phyloP scores from a whole-genome alignment of 2,888 invertebrate species.

The Mesopsocus fuscifrons region DNA sequence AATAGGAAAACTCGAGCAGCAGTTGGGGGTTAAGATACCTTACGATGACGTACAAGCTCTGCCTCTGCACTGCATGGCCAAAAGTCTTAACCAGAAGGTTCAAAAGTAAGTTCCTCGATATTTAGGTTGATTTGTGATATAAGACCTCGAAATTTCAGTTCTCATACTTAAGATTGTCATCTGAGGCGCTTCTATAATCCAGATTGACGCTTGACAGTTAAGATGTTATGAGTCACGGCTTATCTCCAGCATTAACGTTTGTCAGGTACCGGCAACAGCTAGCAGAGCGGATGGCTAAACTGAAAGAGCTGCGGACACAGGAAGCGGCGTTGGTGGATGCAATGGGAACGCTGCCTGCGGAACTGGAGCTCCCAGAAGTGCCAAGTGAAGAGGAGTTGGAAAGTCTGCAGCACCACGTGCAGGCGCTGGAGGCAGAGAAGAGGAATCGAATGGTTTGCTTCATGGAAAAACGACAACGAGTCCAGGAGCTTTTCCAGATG shows the following conservation, averaged over 20 bases:
- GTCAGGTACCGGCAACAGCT: not conserved
- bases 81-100: conserved; percentile 1
- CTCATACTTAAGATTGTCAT: no score
- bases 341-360: not conserved
- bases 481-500: not conserved
- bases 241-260: no score
- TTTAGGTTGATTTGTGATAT: no score
- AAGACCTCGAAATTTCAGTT: no score
- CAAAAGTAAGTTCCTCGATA: no score
- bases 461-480: not conserved
- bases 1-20: not conserved
- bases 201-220: no score
- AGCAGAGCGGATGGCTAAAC: not conserved
- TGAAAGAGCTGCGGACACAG: not conserved
- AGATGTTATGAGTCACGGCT: no score
- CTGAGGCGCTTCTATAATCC: no score
- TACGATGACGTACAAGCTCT: not conserved
- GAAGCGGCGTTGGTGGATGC: not conserved
- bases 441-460: not conserved
- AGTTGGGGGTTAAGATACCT: not conserved
- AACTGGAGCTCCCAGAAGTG: not conserved
- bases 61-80: conserved; percentile 5
- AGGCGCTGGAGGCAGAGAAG: not conserved
- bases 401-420: not conserved
- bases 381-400: not conserved